Percentiles rank a stretch among this genome's conserved stretches.
Conservation (phyloP, 2,113 vertebrate genomes). For the Dasyprocta punctata region DNA sequence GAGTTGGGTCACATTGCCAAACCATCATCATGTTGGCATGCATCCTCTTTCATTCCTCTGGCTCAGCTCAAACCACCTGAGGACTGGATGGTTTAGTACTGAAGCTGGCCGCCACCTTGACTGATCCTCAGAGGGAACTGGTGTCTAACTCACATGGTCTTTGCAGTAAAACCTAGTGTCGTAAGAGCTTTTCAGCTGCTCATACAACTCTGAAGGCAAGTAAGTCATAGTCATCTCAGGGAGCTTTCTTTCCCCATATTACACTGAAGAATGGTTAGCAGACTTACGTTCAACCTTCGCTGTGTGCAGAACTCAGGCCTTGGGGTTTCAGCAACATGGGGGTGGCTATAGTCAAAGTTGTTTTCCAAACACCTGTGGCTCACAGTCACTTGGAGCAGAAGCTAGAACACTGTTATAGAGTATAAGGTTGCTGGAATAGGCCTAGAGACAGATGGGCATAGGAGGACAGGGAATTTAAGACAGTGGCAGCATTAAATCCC, state of each 20-base stretch:
- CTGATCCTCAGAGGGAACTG: not conserved
- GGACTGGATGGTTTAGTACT: not conserved
- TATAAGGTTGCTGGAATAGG: not conserved
- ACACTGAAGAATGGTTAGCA: not conserved
- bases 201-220: not conserved
- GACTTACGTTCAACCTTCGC: not conserved
- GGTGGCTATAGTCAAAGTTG: not conserved
- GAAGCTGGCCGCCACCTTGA: not conserved
- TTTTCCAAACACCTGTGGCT: fast-evolving
- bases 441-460: not conserved
- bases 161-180: fast-evolving
- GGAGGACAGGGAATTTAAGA: not conserved
- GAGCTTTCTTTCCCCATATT: not conserved
- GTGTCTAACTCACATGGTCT: not conserved
- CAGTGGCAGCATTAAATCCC: not conserved
- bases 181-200: not conserved
- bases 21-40: not conserved
- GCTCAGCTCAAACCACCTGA: not conserved
- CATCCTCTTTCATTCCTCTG: not conserved
- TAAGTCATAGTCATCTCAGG: not conserved
- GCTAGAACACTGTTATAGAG: fast-evolving
- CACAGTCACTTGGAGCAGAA: not conserved
- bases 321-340: not conserved
- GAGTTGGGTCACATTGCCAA: not conserved
- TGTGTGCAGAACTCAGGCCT: not conserved